Conservation (phyloP, 2,113 vertebrate species). For the Lichenostomus cassidix region DNA sequence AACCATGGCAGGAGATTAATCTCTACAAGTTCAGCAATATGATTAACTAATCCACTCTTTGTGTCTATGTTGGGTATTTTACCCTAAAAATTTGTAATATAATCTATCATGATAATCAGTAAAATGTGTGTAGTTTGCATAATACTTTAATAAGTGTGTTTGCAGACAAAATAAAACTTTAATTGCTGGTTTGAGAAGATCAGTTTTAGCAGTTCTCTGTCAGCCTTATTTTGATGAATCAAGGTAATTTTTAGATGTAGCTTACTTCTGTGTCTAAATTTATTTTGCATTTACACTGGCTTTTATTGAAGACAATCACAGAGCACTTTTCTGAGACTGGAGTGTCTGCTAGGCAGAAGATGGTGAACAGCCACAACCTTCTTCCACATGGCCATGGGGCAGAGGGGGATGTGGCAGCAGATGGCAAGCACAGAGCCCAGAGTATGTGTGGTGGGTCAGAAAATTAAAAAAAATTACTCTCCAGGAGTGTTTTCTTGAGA, state of each 20-base stretch:
- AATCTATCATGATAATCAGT: conserved; percentile 59
- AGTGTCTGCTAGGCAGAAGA: background rate
- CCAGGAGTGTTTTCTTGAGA: background rate
- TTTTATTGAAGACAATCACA: background rate
- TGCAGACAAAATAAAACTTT: conserved; percentile 22
- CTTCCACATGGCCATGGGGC: background rate
- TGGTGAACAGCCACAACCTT: background rate
- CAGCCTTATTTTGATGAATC: conserved; percentile 31
- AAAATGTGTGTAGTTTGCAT: conserved; percentile 50
- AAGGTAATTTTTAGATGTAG: background rate
- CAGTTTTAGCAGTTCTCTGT: conserved; percentile 1
- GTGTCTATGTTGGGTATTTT: background rate
- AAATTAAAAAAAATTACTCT: background rate
- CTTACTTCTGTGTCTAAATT: conserved; percentile 23
- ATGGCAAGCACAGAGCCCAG: background rate
- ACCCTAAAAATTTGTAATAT: background rate
- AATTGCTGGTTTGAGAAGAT: conserved; percentile 22
- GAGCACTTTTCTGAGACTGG: background rate
- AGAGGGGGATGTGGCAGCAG: background rate
- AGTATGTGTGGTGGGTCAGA: background rate
- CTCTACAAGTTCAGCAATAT: conserved; percentile 16
- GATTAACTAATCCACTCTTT: conserved; percentile 62
- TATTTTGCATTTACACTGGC: background rate
- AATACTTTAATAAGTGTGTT: conserved; percentile 60
- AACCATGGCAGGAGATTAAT: background rate